phyloP scores from a whole-genome alignment of 2,797 vertebrate species.

The Muscicapa comitata region DNA sequence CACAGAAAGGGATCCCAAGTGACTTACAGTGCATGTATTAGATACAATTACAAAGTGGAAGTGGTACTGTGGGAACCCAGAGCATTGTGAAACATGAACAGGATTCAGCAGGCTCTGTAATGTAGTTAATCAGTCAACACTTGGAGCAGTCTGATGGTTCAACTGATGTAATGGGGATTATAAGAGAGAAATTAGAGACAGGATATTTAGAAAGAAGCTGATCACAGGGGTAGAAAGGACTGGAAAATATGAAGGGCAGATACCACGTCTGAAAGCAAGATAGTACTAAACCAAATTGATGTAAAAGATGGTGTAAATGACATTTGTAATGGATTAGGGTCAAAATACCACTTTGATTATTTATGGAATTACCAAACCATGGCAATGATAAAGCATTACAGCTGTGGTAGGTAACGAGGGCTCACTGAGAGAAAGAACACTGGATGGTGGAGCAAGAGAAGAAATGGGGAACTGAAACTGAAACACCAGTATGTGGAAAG shows the following conservation, averaged over 20 bases:
- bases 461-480: not conserved
- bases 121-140: not conserved
- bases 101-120: not conserved
- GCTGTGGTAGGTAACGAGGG: fast-evolving
- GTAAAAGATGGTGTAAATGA: not conserved
- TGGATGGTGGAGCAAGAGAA: not conserved
- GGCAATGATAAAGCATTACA: not conserved
- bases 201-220: not conserved
- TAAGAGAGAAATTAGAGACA: not conserved
- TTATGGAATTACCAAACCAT: not conserved
- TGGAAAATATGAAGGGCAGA: not conserved
- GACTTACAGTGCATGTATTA: not conserved
- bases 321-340: not conserved
- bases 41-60: not conserved
- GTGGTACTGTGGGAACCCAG: not conserved
- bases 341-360: not conserved
- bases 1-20: not conserved
- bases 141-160: not conserved
- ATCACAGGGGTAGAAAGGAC: not conserved
- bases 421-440: not conserved
- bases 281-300: not conserved
- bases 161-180: not conserved
- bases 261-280: not conserved
- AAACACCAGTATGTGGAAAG: not conserved
- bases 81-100: not conserved